Conservation (phyloP, 2,113 vertebrate species). For the Trematocara unimaculatum region DNA sequence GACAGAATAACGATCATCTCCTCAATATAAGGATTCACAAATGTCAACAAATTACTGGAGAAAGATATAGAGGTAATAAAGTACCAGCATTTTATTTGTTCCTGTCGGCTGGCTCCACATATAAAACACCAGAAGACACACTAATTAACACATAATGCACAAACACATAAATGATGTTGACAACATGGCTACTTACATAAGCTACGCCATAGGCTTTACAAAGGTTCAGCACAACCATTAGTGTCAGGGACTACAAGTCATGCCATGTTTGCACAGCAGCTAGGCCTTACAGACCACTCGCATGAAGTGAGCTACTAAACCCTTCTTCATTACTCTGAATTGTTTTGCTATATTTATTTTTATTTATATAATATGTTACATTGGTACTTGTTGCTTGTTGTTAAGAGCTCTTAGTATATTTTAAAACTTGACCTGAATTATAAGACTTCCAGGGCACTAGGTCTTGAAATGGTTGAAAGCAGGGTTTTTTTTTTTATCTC, state of each 20-base stretch:
- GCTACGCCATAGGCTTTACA: background rate
- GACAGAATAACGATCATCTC: background rate
- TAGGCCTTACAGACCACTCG: background rate
- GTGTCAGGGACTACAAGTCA: background rate
- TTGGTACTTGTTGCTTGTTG: background rate
- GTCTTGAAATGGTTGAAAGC: background rate
- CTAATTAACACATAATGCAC: background rate
- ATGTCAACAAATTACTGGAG: background rate
- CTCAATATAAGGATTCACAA: background rate
- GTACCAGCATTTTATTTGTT: background rate
- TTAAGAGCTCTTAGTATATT: background rate
- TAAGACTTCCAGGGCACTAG: background rate
- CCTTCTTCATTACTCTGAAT: background rate
- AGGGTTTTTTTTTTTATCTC: background rate
- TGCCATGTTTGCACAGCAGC: background rate
- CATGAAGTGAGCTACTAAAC: background rate
- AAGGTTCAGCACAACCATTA: background rate
- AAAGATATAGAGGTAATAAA: background rate
- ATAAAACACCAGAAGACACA: background rate
- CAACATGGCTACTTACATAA: background rate
- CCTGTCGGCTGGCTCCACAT: accelerated
- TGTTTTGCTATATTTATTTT: background rate
- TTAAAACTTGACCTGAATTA: background rate
- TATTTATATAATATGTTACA: background rate
- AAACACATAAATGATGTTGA: background rate